Conservation (phyloP, 2,888 invertebrate species). For the Conus canariensis region DNA sequence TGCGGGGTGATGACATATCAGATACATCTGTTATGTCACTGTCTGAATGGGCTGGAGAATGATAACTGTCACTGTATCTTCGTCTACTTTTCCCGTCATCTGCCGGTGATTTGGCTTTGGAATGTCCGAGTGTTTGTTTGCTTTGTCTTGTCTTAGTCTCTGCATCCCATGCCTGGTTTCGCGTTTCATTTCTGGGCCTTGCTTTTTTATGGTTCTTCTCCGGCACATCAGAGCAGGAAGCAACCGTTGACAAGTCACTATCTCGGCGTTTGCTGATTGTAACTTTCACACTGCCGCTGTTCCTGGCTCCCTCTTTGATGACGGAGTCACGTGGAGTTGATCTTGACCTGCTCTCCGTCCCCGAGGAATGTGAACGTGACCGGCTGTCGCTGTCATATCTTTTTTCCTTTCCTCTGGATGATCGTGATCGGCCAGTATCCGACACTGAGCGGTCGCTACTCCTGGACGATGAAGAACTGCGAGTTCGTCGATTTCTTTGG, state of each 20-base stretch:
- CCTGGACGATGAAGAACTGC: constrained; percentile 34
- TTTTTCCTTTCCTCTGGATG: not conserved
- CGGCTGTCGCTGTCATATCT: not conserved
- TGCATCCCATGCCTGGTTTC: constrained; percentile 1
- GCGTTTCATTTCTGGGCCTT: not conserved
- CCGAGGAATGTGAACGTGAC: constrained; percentile 6
- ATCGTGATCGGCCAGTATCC: constrained; percentile 10
- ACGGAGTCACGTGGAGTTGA: not conserved
- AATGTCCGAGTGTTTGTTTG: constrained; percentile 47
- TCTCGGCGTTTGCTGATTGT: constrained; percentile 28
- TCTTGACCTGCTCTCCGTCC: constrained; percentile 29
- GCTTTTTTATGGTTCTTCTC: constrained; percentile 22
- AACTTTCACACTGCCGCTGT: not conserved
- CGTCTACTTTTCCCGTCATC: constrained; percentile 37
- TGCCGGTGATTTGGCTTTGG: constrained; percentile 58
- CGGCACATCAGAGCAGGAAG: not conserved
- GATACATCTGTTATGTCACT: constrained; percentile 76
- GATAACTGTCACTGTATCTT: constrained; percentile 35
- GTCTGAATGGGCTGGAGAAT: constrained; percentile 59
- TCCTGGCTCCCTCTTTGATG: not conserved
- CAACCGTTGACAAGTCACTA: constrained; percentile 30
- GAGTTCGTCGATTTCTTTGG: constrained; percentile 24
- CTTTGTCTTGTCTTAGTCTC: constrained; percentile 12
- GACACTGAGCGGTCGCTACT: constrained; percentile 35
- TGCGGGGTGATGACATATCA: constrained; percentile 66